phyloP scores from a whole-genome alignment of 2,797 vertebrate genomes.

The Rhyacichthys aspro region DNA sequence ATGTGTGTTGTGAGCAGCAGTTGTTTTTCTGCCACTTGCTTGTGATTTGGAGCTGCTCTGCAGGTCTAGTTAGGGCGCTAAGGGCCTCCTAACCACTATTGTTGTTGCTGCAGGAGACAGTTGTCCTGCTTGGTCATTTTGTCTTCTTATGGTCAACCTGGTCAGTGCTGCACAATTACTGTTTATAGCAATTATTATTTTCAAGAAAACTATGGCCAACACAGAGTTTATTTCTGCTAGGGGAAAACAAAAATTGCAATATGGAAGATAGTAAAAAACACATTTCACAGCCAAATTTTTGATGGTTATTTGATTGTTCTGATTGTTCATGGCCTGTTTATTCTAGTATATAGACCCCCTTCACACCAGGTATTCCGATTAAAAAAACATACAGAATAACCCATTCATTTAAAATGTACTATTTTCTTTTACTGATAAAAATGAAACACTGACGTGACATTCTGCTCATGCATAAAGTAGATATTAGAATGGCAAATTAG shows the following conservation, averaged over 20 bases:
- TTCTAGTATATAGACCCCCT: no score
- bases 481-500: constrained; percentile 71
- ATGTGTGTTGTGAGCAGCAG: constrained; percentile 33
- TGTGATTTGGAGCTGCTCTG: constrained; percentile 28
- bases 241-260: no score
- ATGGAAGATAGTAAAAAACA: no score
- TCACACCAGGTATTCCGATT: neutral
- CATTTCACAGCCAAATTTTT: no score
- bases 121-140: constrained; percentile 28
- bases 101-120: constrained; percentile 13
- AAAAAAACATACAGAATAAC: constrained; percentile 17
- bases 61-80: constrained; percentile 12
- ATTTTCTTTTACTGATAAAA: constrained; percentile 35
- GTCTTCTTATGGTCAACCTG: constrained; percentile 11
- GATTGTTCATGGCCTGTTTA: no score
- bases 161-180: neutral
- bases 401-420: constrained; percentile 18
- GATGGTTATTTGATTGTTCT: no score
- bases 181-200: no score
- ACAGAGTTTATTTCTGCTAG: no score
- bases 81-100: constrained; percentile 16
- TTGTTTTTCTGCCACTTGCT: constrained; percentile 27
- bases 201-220: no score
- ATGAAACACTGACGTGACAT: constrained; percentile 68
- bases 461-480: constrained; percentile 61